phyloP scores from a whole-genome alignment of 2,888 invertebrate species.

The Eupithecia exiguata region DNA sequence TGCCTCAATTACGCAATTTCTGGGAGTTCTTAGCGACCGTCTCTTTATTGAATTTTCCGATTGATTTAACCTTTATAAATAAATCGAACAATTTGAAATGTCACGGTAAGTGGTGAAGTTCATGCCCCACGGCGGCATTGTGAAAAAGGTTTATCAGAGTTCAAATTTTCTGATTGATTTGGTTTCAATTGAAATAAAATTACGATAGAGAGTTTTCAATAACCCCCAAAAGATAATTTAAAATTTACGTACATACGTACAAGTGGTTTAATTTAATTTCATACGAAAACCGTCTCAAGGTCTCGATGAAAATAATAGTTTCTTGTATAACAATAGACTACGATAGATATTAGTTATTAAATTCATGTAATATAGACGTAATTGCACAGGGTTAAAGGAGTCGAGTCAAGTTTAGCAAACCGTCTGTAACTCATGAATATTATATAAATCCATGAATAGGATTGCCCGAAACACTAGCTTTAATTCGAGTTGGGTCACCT shows the following conservation, averaged over 20 bases:
- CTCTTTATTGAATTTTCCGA: constrained; percentile 40
- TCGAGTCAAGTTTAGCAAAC: constrained; percentile 18
- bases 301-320: background rate
- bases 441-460: constrained; percentile 22
- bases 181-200: background rate
- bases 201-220: background rate
- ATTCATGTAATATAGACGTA: constrained; percentile 14
- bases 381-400: constrained; percentile 16
- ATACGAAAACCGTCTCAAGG: background rate
- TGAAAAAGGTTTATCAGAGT: background rate
- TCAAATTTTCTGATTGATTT: background rate
- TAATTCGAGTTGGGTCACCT: constrained; percentile 23
- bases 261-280: background rate
- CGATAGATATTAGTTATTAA: constrained; percentile 11
- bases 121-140: background rate
- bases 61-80: constrained; percentile 38
- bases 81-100: constrained; percentile 30
- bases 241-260: too few relatives aligned
- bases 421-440: constrained; percentile 22
- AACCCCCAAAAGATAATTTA: background rate
- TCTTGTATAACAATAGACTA: background rate
- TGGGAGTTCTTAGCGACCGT: constrained; percentile 35
- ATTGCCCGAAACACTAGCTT: constrained; percentile 16
- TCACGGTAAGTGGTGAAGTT: constrained; percentile 17
- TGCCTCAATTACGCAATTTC: constrained; percentile 47